Evolutionary conservation across 1,140 invertebrate genomes (phyloP), one percentile per base, ranked within the genome.

Genomic region (Sinella curviseta): DNA sequence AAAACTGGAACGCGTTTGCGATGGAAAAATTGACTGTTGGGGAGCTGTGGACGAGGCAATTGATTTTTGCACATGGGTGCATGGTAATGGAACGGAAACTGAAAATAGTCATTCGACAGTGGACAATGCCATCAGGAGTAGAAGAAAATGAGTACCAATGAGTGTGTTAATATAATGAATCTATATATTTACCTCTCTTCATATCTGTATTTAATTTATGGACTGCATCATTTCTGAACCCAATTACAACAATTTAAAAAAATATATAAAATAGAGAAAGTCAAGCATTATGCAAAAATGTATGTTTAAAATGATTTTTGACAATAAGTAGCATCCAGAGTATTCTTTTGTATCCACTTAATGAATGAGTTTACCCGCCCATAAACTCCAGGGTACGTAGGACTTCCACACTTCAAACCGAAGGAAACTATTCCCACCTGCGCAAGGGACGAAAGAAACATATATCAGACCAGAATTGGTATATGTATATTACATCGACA

Each of bases 321-420:
- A 84, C 92, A 93, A 84, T 91, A 93, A 83, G 91, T 92, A 14
- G 91, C 92, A 83, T 93, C 92, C 82, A 88, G 86, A n/a, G 92
- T 91, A 84, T 93, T 91, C 80, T 91, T 90, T 82, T 88, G 85
- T 77, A 95, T 94, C 94, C 94, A 95, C 81, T 91, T 87, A 28
- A 77, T 33, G 16, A 33, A 77, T 31, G 36, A 48, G 36, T 34
- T 33, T 8, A 55, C 48, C n/a, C 83, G 82, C 0, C 86, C 87
- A 77, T 87, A 88, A 26, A 88, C 86, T 17, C 86, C 87, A 16
- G 88, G 87, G 48, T 84, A 83, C 65, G 84, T 79, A 1, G 85
- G 83, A 55, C 81, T 76, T 3, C 85, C 88, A 83, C 88, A 88
- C 0, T 85, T 84, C 57, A 83, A 82, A 0, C 89, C 89, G 87